Evolutionary conservation across 92 coral and sea anemone species (phyloP).

Genomic region (Epizoanthus illoricatus): DNA sequence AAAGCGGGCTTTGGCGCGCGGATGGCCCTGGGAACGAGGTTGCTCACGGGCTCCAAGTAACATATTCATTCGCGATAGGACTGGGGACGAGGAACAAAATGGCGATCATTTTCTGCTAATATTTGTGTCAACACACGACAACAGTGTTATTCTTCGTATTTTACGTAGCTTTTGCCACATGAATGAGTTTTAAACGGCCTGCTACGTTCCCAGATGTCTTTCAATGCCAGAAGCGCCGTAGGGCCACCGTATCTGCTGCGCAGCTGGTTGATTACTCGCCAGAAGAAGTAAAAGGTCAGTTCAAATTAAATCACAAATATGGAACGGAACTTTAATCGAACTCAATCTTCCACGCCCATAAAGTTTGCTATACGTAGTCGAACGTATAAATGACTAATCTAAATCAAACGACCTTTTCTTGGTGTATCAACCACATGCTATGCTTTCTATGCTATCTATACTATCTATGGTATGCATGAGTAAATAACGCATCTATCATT

Average conservation of each 20-base stretch:
- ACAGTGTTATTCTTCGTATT: neutral
- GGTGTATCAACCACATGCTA: too few species aligned
- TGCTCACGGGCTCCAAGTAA: constrained; percentile 24
- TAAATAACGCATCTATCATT: too few species aligned
- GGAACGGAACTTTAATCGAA: neutral
- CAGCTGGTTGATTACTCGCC: neutral
- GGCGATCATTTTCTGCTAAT: neutral
- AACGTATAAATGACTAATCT: too few species aligned
- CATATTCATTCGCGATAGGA: neutral
- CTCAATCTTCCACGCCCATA: too few species aligned
- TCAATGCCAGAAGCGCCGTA: constrained; percentile 31
- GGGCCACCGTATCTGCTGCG: neutral
- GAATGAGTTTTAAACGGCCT: constrained; percentile 37
- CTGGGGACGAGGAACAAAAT: constrained; percentile 18
- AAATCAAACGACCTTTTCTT: too few species aligned
- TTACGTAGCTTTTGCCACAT: neutral
- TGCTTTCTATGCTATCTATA: too few species aligned
- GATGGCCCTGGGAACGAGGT: too few species aligned
- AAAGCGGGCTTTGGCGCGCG: too few species aligned
- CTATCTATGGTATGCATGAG: too few species aligned
- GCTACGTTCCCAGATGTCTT: constrained; percentile 37
- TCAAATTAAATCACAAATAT: neutral
- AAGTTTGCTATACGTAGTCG: too few species aligned
- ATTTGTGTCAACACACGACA: neutral
- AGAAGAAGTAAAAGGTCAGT: constrained; percentile 20